Base-by-base conservation (phyloP, 1,140 invertebrate species). In the Bradysia coprophila region DNA sequence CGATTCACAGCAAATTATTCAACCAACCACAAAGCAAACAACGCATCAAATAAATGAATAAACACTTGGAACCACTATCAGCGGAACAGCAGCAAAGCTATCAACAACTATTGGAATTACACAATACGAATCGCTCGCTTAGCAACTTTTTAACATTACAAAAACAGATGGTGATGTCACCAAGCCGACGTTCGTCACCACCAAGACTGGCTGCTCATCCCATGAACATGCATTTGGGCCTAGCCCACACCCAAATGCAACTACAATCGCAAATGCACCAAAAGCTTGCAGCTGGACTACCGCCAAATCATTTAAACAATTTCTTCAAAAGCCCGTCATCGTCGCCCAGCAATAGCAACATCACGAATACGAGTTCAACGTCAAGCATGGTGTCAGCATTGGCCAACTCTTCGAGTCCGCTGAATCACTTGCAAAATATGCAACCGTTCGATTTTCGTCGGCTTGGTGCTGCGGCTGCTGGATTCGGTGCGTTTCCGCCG, bases 401-500 rank as follows among this genome's bases (percentile, higher is more conserved):
- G 67, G 62, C 51, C 67, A 67, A 51, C 65, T 68, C 45, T 56
- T 68, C 24, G 68, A 68, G 48, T 88, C 86, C 90, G 1, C 65
- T 94, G 23, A 91, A 84, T 58, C 73, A 86, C 51, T 64, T 94
- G 19, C 87, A 93, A 62, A 92, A 78, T 50, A 93, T 95, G 89
- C 87, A 93, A 57, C 89, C 89, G 2, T 92, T 91, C 58, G 89
- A 93, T 57, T 93, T 86, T 55, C 73, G 87, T 16, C 85, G 88
- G 54, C 67, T 84, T 33, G 69, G 72, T 40, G 64, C 68, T 42
- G 61, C 55, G 49, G 68, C 59, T 39, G 49, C 59, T 43, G 54
- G 55, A 6, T 58, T 58, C 49, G 52, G 53, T 34, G 55, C 51
- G 36, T 59, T 61, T 39, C 54, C 51, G 3, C 44, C 49, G 16